phyloP scores from a whole-genome alignment of 1,140 invertebrate species.

The Cryptotermes secundus region DNA sequence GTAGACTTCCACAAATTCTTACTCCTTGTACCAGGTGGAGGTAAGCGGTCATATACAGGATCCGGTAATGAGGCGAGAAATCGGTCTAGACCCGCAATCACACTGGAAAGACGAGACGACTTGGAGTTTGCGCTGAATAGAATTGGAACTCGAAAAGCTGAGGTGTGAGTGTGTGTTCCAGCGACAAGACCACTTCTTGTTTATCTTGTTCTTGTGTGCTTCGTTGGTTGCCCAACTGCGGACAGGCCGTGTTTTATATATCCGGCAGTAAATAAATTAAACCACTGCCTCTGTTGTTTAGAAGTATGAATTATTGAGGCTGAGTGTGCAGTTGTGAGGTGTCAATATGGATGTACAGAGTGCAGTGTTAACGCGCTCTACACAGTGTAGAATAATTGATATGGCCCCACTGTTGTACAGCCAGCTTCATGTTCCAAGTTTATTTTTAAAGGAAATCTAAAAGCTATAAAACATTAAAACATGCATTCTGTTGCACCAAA shows the following conservation, averaged over 20 bases:
- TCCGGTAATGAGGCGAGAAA: too few relatives aligned
- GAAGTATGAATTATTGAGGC: constrained; percentile 4
- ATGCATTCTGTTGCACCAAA: constrained; percentile 12
- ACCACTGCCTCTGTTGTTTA: background rate
- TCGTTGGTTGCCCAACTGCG: background rate
- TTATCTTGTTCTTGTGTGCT: background rate
- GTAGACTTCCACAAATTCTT: too few relatives aligned
- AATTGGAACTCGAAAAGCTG: background rate
- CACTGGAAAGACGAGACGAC: too few relatives aligned
- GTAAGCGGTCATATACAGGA: too few relatives aligned
- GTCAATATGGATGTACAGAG: background rate
- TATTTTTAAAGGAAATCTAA: constrained; percentile 20
- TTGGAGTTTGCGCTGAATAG: too few relatives aligned
- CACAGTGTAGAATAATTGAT: constrained; percentile 10
- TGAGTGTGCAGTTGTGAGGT: background rate
- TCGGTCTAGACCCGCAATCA: too few relatives aligned
- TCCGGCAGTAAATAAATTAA: background rate
- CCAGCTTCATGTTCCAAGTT: constrained; percentile 1
- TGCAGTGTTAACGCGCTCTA: background rate
- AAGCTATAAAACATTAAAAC: background rate
- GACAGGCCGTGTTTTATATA: background rate
- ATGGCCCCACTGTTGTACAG: background rate
- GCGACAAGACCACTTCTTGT: background rate
- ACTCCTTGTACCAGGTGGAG: too few relatives aligned
- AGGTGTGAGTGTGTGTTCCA: background rate